Percentiles rank a stretch among this genome's conserved stretches.
These are phyloP conservation scores for Myxocyprinus asiaticus DNA, from an alignment of 2,113 vertebrate species.

Conservation along the genomic window DNA sequence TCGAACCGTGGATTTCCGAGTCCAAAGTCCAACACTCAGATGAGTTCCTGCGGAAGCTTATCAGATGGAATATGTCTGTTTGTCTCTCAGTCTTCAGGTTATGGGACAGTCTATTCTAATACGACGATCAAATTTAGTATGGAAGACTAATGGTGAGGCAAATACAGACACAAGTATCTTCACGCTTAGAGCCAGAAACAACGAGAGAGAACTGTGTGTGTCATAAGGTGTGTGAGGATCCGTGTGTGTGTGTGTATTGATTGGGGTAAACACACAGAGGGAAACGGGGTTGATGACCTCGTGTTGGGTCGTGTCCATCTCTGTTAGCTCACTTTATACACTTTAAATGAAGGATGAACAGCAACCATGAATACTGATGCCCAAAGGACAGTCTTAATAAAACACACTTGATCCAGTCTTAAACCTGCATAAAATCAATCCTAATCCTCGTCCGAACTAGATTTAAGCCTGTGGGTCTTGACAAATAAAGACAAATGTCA, in stretches of 20 bases:
- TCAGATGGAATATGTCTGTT: too few relatives aligned
- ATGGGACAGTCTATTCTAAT: neutral
- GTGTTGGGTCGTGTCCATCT: constrained; percentile 23
- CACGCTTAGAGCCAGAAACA: neutral
- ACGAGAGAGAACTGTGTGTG: neutral
- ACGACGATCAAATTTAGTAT: neutral
- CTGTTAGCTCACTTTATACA: constrained; percentile 25
- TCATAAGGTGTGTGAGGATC: too few relatives aligned
- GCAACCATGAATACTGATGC: constrained; percentile 15
- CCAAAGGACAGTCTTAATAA: neutral
- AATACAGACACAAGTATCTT: neutral
- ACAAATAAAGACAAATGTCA: too few relatives aligned
- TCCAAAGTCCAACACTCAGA: too few relatives aligned
- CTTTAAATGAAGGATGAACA: constrained; percentile 22
- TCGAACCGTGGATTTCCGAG: too few relatives aligned
- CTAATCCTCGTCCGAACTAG: constrained; percentile 8
- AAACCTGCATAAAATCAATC: neutral
- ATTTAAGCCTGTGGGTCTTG: neutral
- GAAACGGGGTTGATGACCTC: constrained; percentile 30
- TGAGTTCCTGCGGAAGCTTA: too few relatives aligned
- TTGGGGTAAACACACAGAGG: constrained; percentile 6
- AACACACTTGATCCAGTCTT: constrained; percentile 7
- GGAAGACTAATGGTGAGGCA: neutral
- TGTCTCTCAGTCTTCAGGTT: too few relatives aligned
- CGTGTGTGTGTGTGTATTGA: constrained; percentile 28